Percentiles rank a stretch among this genome's conserved stretches.
Evolutionary conservation across 2,888 invertebrate species (phyloP).

Genomic region (Capitulum mitella): DNA sequence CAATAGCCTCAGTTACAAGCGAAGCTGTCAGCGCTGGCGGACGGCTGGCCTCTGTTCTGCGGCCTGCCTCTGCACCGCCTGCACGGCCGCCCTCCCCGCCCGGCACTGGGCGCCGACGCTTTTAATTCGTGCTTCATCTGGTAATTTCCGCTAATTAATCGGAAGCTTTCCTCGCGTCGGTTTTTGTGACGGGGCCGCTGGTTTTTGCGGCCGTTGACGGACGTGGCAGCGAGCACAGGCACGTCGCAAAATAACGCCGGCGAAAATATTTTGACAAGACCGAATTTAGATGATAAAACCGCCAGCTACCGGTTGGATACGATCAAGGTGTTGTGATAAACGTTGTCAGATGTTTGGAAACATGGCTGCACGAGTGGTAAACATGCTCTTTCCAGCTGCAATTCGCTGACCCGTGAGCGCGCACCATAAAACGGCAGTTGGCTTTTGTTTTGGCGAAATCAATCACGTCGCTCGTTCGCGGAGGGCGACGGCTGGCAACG

Average conservation of each 20-base stretch:
- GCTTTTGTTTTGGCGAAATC: too few species aligned
- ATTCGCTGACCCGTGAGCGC: not conserved
- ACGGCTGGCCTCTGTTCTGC: too few species aligned
- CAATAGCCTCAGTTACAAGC: too few species aligned
- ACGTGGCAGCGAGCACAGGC: not conserved
- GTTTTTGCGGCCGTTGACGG: not conserved
- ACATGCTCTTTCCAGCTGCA: not conserved
- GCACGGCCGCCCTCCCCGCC: not conserved
- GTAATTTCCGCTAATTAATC: constrained; percentile 21
- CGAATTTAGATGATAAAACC: constrained; percentile 15
- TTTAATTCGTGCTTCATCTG: constrained; percentile 13
- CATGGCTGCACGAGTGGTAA: not conserved
- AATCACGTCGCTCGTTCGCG: too few species aligned
- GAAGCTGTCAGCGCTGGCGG: too few species aligned
- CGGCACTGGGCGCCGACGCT: not conserved
- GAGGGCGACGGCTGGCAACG: too few species aligned
- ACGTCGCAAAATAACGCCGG: constrained; percentile 14
- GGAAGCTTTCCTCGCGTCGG: not conserved
- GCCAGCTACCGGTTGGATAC: not conserved
- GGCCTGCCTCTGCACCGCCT: too few species aligned
- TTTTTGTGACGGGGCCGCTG: not conserved
- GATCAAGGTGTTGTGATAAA: constrained; percentile 6
- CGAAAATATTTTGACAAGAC: constrained; percentile 12
- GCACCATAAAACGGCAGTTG: not conserved
- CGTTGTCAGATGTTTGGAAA: constrained; percentile 9